A percentile compares a stretch with the other conserved stretches of the same genome.
Conservation (phyloP, 2,888 invertebrate species). For the Galerucella nymphaeae region DNA sequence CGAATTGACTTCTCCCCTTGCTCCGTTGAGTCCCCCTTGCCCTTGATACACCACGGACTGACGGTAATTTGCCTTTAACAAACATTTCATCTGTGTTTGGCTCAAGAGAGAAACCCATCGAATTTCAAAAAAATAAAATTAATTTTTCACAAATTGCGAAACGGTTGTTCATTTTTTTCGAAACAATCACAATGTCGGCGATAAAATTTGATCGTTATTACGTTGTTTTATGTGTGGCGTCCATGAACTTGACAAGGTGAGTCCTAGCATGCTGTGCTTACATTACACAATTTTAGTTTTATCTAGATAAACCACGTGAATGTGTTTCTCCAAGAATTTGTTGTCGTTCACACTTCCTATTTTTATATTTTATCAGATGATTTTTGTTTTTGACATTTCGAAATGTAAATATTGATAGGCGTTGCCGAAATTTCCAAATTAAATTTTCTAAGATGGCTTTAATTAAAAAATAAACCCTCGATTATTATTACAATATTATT, state of each 20-base stretch:
- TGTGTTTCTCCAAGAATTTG: neutral
- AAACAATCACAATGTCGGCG: conserved; percentile 26
- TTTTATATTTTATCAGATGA: conserved; percentile 1
- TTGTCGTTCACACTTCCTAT: conserved; percentile 12
- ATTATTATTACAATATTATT: too few species aligned
- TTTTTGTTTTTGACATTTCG: conserved; percentile 4
- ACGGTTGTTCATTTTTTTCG: conserved; percentile 12
- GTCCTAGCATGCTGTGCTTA: conserved; percentile 33
- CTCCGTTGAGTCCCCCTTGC: conserved; percentile 33
- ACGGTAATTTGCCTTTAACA: conserved; percentile 53
- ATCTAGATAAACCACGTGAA: conserved; percentile 27
- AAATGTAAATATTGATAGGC: conserved; percentile 5
- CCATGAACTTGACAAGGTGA: conserved; percentile 52
- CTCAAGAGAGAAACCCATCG: conserved; percentile 21
- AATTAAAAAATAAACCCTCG: neutral
- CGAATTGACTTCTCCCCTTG: conserved; percentile 53
- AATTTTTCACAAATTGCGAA: conserved; percentile 6
- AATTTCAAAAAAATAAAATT: neutral
- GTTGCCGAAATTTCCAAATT: neutral
- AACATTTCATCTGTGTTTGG: conserved; percentile 49
- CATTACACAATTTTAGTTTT: conserved; percentile 34
- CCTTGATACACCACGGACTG: conserved; percentile 29
- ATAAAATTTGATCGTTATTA: conserved; percentile 20
- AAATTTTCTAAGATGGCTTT: neutral
- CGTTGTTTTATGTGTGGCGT: conserved; percentile 36